Base-by-base conservation (phyloP, 1,140 invertebrate genomes). In the Macrostomum lignano region DNA sequence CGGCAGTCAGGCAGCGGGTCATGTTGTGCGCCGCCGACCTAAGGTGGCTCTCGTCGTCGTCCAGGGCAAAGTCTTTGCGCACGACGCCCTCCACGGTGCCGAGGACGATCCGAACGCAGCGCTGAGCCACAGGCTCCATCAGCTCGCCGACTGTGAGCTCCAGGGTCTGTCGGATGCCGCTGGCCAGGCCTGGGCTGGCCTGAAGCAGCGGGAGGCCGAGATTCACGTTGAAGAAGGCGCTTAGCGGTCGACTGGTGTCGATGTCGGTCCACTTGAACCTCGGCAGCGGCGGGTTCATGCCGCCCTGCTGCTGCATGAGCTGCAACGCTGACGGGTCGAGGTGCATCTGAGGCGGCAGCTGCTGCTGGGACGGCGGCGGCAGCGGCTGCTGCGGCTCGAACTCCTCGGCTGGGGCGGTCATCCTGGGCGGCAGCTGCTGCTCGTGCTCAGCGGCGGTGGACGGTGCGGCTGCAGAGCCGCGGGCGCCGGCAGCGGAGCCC, bases 21-120 rank as follows among this genome's bases (percentile, higher is more conserved):
- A 96, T 88, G 46, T 81, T 76, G 49, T 91, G 78, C 1, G 82
- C 77, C 3, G 81, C 79, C 1, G 68, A 67, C 17, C 82, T 65
- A 72, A 98, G 78, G 34, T 77, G 63, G 5, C 66, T 65, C 50
- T 96, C 86, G 40, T 98, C 86, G 1, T 75, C 71, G 53, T 96
- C 86, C 21, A 96, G 53, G 1, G 82, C 77, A 61, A 96, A 98
- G 56, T 98, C 91, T 63, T 96, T 96, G 34, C 81, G 72, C 26
- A 93, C 72, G 20, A 94, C 78, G 51, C 84, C 73, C 51, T 96
- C 86, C 44, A 77, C 82, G 0, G 84, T 91, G 19, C 74, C 81
- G 17, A 93, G 61, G 2, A 84, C 77, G 42, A 94, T 88, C 55
- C 91, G 91, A 25, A 91, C 78, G 0, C 79, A 76, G 25, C 86